phyloP scores from a whole-genome alignment of 2,113 vertebrate species.

The Vidua chalybeata region DNA sequence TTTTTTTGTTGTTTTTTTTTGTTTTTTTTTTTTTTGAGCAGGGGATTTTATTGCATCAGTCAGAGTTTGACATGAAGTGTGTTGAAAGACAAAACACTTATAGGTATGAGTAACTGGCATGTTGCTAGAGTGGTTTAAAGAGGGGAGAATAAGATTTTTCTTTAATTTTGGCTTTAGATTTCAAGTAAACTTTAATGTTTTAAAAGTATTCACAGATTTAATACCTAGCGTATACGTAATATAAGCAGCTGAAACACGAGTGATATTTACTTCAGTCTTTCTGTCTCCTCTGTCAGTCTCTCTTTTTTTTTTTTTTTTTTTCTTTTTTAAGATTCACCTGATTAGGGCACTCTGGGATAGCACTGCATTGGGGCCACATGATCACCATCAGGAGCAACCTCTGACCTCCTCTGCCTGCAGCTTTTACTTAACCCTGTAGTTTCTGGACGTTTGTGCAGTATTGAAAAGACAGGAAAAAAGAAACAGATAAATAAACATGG shows the following conservation, averaged over 20 bases:
- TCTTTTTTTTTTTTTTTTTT: slow-evolving; percentile 59
- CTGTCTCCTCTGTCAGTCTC: slow-evolving; percentile 74
- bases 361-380: slow-evolving; percentile 77
- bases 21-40: slow-evolving; percentile 17
- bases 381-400: slow-evolving; percentile 78
- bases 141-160: slow-evolving; percentile 64
- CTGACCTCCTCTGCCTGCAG: slow-evolving; percentile 85
- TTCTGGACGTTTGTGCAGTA: slow-evolving; percentile 89
- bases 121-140: slow-evolving; percentile 74
- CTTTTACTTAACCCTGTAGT: slow-evolving; percentile 84
- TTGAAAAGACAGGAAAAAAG: slow-evolving; percentile 90
- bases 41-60: slow-evolving; percentile 58
- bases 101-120: slow-evolving; percentile 67
- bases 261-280: slow-evolving; percentile 77
- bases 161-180: slow-evolving; percentile 77
- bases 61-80: slow-evolving; percentile 67
- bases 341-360: slow-evolving; percentile 76
- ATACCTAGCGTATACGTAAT: slow-evolving; percentile 72
- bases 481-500: slow-evolving; percentile 86
- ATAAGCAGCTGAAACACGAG: slow-evolving; percentile 74
- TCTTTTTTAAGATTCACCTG: slow-evolving; percentile 62
- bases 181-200: slow-evolving; percentile 76
- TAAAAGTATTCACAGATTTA: slow-evolving; percentile 79
- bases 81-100: slow-evolving; percentile 69
- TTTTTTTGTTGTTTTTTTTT: slow-evolving; percentile 3